Conservation (phyloP, 2,888 invertebrate genomes). For the Selenia dentaria region DNA sequence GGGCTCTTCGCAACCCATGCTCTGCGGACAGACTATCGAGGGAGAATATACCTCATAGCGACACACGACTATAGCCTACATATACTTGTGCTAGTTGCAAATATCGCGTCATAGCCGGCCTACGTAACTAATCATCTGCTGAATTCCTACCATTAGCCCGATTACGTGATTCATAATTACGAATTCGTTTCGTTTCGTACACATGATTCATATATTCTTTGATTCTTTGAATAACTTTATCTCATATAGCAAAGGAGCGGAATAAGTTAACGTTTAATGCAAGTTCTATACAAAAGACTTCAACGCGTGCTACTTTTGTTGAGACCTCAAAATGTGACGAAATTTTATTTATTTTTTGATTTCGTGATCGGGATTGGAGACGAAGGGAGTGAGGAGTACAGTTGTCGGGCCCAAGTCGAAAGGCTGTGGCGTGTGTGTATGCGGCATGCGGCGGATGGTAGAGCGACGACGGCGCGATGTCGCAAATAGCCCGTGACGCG, state of each 20-base stretch:
- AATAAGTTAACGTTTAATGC: not conserved
- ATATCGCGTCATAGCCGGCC: constrained; percentile 15
- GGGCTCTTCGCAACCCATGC: not conserved
- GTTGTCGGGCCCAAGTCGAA: constrained; percentile 2
- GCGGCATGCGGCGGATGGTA: constrained; percentile 22
- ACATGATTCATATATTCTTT: constrained; percentile 2
- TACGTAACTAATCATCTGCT: constrained; percentile 33
- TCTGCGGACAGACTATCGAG: not conserved
- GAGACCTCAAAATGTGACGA: constrained; percentile 7
- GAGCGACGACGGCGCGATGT: constrained; percentile 44
- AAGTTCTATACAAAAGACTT: constrained; percentile 49
- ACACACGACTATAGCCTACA: too few relatives aligned
- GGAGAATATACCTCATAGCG: not conserved
- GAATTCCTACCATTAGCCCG: constrained; percentile 18
- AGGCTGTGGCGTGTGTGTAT: constrained; percentile 18
- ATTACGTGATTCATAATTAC: constrained; percentile 38
- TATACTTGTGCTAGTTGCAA: not conserved
- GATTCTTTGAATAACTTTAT: constrained; percentile 11
- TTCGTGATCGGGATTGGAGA: constrained; percentile 1
- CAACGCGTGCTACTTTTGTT: constrained; percentile 42
- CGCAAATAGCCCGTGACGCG: constrained; percentile 82
- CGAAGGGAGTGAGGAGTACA: constrained; percentile 2
- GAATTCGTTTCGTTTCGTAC: constrained; percentile 13
- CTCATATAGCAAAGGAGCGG: not conserved
- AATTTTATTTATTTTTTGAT: constrained; percentile 2